phyloP scores from a whole-genome alignment of 2,113 vertebrate species.

The Penelope pileata region DNA sequence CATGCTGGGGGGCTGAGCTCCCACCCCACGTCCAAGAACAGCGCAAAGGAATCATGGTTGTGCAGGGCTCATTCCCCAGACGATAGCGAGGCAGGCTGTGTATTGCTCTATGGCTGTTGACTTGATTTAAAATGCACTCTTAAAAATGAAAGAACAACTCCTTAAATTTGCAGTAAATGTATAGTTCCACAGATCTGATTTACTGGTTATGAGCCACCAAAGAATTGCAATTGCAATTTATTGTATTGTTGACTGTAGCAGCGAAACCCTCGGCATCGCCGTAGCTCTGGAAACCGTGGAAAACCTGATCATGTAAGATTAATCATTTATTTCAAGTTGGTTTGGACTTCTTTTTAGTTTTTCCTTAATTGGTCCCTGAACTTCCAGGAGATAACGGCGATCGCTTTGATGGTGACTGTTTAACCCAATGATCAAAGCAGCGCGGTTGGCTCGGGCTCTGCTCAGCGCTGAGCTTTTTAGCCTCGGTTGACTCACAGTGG shows the following conservation, averaged over 20 bases:
- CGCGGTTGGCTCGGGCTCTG: background rate
- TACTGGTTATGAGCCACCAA: slow-evolving; percentile 58
- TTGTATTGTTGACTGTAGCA: slow-evolving; percentile 2
- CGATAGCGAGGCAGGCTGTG: slow-evolving; percentile 27
- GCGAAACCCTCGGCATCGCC: background rate
- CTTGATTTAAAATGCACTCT: slow-evolving; percentile 75
- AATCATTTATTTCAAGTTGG: background rate
- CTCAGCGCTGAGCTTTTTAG: background rate
- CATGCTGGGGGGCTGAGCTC: background rate
- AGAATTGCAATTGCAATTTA: slow-evolving; percentile 54
- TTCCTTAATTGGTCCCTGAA: background rate
- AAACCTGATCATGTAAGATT: background rate
- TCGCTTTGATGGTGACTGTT: background rate
- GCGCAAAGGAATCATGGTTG: background rate
- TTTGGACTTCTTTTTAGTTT: background rate
- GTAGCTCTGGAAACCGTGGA: background rate
- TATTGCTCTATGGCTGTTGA: slow-evolving; percentile 63
- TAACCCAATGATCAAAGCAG: background rate
- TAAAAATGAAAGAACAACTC: slow-evolving; percentile 72
- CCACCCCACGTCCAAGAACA: background rate
- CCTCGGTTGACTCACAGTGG: background rate
- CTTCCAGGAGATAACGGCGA: background rate
- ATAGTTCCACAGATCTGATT: slow-evolving; percentile 72
- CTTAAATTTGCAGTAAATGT: slow-evolving; percentile 73
- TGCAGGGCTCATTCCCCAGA: background rate